Evolutionary conservation across 1,140 invertebrate genomes (phyloP).

Genomic region (Drosophila kepulauana): DNA sequence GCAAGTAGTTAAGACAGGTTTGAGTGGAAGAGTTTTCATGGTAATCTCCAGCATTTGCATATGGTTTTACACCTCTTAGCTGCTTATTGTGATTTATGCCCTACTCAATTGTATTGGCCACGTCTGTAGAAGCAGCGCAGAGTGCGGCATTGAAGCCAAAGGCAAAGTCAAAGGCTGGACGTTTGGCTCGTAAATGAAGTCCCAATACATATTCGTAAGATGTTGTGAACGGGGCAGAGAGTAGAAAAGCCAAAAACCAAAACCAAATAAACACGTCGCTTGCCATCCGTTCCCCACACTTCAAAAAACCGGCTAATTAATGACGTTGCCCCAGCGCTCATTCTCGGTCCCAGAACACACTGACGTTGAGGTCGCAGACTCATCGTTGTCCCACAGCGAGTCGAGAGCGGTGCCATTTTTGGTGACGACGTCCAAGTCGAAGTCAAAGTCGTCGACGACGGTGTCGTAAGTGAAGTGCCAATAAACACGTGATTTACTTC

Average conservation of each 20-base stretch:
- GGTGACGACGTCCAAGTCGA: slow-evolving; percentile 64
- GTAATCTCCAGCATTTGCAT: background rate
- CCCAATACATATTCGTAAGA: slow-evolving; percentile 61
- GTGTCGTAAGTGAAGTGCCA: slow-evolving; percentile 81
- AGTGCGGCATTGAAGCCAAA: slow-evolving; percentile 56
- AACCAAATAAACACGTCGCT: slow-evolving; percentile 76
- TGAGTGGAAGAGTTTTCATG: background rate
- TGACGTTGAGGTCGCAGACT: slow-evolving; percentile 32
- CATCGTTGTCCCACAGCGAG: slow-evolving; percentile 18
- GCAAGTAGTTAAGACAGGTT: background rate
- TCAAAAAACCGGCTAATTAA: slow-evolving; percentile 75
- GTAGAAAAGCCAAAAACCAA: slow-evolving; percentile 26
- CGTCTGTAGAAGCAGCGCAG: slow-evolving; percentile 35
- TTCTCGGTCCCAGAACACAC: slow-evolving; percentile 9
- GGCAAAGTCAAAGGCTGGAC: slow-evolving; percentile 53
- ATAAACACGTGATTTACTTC: slow-evolving; percentile 81
- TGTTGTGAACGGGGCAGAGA: slow-evolving; percentile 47
- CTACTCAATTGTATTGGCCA: slow-evolving; percentile 23
- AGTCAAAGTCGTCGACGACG: slow-evolving; percentile 62
- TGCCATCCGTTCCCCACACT: slow-evolving; percentile 76
- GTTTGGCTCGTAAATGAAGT: slow-evolving; percentile 61
- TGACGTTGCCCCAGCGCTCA: slow-evolving; percentile 63
- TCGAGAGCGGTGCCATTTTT: slow-evolving; percentile 76
- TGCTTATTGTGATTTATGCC: background rate
- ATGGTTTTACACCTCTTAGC: background rate